Evolutionary conservation across 2,797 vertebrate genomes (phyloP).

Genomic region (Cossypha heuglini): DNA sequence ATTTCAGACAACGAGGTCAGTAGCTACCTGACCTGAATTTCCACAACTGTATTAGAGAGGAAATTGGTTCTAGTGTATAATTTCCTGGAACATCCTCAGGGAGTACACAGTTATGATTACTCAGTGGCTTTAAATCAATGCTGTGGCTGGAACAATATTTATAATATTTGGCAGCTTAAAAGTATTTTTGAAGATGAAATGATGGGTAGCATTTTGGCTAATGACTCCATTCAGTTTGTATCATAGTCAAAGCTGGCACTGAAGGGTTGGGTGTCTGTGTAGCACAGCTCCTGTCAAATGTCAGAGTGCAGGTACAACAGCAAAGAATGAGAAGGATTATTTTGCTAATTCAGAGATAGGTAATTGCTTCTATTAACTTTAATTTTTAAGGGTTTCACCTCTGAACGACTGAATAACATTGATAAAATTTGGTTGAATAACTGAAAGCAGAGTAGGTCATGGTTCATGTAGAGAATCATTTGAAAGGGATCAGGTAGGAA

Average conservation of each 20-base stretch:
- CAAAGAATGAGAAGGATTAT: neutral
- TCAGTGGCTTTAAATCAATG: constrained; percentile 10
- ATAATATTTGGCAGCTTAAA: constrained; percentile 49
- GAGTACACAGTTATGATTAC: neutral
- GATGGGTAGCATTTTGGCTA: neutral
- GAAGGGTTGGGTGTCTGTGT: neutral
- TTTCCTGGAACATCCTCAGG: constrained; percentile 24
- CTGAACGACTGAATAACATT: neutral
- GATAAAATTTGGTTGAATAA: neutral
- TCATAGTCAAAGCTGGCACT: neutral
- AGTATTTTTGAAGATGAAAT: constrained; percentile 39
- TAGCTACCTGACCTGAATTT: neutral
- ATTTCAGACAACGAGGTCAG: neutral
- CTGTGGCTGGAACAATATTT: constrained; percentile 3
- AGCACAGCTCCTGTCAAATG: neutral
- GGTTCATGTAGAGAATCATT: neutral
- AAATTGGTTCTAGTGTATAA: neutral
- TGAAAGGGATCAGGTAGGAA: neutral
- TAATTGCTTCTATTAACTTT: neutral
- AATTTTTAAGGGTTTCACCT: neutral
- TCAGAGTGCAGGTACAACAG: neutral
- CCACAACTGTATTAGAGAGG: neutral
- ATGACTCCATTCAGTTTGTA: constrained; percentile 5
- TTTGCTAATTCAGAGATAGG: neutral
- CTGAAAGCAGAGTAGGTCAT: neutral